A percentile compares a stretch with the other conserved stretches of the same genome.
phyloP scores from a whole-genome alignment of 2,113 vertebrate species.

The Cololabis saira region DNA sequence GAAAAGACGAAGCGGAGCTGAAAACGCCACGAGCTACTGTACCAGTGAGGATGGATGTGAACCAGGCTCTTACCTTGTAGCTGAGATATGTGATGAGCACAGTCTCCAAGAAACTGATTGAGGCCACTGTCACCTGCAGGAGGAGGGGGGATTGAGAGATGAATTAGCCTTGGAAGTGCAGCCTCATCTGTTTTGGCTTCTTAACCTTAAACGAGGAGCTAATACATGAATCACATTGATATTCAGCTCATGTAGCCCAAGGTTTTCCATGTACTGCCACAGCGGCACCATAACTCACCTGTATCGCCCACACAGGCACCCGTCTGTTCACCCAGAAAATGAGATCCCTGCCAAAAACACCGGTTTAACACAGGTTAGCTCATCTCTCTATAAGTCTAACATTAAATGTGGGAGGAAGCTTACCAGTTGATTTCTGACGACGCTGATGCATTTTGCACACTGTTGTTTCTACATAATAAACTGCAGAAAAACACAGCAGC shows the following conservation, averaged over 20 bases:
- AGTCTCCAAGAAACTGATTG: conserved; percentile 96
- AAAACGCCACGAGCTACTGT: conserved; percentile 7
- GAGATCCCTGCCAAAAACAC: conserved; percentile 65
- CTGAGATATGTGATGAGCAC: conserved; percentile 98
- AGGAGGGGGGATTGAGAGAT: conserved; percentile 28
- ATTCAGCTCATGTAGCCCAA: background rate
- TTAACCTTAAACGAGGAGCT: conserved; percentile 14
- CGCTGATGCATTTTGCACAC: conserved; percentile 40
- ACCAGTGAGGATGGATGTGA: conserved; percentile 7
- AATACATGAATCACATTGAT: conserved; percentile 10
- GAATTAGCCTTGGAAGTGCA: conserved; percentile 21
- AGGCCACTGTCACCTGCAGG: conserved; percentile 91
- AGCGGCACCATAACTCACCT: conserved; percentile 82
- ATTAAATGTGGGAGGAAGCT: conserved; percentile 3
- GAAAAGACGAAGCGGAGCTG: background rate
- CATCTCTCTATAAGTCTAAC: background rate
- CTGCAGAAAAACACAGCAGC: conserved; percentile 27
- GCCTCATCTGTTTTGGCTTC: conserved; percentile 9
- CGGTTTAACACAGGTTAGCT: background rate
- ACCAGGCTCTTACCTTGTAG: conserved; percentile 89
- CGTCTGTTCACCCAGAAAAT: conserved; percentile 90
- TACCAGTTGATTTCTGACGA: conserved; percentile 75
- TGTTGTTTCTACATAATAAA: conserved; percentile 37
- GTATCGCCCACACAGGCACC: conserved; percentile 91
- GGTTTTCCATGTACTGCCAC: conserved; percentile 26